Evolutionary conservation across 2,113 vertebrate species (phyloP), one percentile per base, ranked within the genome.

Genomic region (Sarotherodon lohbergeri): DNA sequence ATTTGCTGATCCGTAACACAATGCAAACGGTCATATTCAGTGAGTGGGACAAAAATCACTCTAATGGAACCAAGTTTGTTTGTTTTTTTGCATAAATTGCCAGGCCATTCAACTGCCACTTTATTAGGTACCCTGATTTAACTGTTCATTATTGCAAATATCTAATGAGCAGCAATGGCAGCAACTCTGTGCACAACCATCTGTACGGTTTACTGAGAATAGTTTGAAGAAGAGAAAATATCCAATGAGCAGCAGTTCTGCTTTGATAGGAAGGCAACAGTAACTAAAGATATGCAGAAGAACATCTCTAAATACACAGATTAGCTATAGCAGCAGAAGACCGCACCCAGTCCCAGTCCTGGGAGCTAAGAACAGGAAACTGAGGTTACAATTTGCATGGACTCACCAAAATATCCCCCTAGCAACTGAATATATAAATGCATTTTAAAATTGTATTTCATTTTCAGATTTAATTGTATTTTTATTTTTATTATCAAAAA

Each of bases 1-100:
- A 82, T 88, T 63, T 88, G 81, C 71, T 93, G 90, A 92, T 91
- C 89, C 63, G 22, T 86, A 22, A 90, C 66, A 14, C 7, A 80
- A 73, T 16, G 34, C 32, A 83, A 88, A 83, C 34, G 59, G 73
- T 88, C 16, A 57, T 68, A 29, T 54, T 43, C 4, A n/a, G 22
- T 86, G 66, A 84, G 66, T 7, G 41, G 82, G 56, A 86, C 61
- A 87, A 82, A n/a, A 81, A 68, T 84, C 39, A 52, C 3, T 59
- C 32, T 19, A 79, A 55, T 41, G 50, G 34, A 52, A 55, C 10
- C n/a, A 84, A 54, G 10, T 80, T 57, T 29, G 13, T 13, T 46
- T 14, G 19, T 66, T 54, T 41, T 41, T 83, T 16, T 27, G 19
- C 29, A 52, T 1, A 66, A 83, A 66, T 50, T 52, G 46, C 34